Evolutionary conservation across 2,113 vertebrate genomes (phyloP).

Genomic region (Vombatus ursinus): DNA sequence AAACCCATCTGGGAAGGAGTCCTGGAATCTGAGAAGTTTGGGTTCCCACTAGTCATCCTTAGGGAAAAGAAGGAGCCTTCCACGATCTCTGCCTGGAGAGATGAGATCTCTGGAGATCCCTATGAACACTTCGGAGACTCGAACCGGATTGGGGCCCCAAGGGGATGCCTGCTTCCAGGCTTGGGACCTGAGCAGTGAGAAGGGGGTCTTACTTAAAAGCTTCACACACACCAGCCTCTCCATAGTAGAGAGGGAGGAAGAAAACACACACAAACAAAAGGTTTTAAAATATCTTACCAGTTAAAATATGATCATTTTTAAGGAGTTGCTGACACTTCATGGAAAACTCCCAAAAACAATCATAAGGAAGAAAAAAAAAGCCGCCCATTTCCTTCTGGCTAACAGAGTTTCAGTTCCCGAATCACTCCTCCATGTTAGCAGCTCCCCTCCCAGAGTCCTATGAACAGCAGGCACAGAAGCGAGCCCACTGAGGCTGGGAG

Average conservation of each 20-base stretch:
- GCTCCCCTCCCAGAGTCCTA: not conserved
- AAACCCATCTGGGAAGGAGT: not conserved
- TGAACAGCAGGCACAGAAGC: not conserved
- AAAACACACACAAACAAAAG: not conserved
- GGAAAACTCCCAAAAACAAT: not conserved
- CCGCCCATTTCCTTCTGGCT: not conserved
- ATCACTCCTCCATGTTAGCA: not conserved
- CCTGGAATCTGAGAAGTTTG: not conserved
- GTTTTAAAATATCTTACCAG: not conserved
- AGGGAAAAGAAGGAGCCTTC: not conserved
- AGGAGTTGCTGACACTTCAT: not conserved
- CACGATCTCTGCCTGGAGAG: not conserved
- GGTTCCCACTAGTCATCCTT: not conserved
- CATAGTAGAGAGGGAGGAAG: not conserved
- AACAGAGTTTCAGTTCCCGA: not conserved
- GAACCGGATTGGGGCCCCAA: not conserved
- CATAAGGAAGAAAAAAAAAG: not conserved
- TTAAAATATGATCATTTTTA: not conserved
- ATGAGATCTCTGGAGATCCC: not conserved
- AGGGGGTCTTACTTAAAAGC: not conserved
- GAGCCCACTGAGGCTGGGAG: too few species aligned
- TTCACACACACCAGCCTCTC: not conserved
- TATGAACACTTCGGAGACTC: not conserved
- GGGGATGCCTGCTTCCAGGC: not conserved
- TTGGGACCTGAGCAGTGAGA: not conserved